Evolutionary conservation across 2,888 invertebrate genomes (phyloP), one percentile per base, ranked within the genome.

Genomic region (Mesorhabditis belari): DNA sequence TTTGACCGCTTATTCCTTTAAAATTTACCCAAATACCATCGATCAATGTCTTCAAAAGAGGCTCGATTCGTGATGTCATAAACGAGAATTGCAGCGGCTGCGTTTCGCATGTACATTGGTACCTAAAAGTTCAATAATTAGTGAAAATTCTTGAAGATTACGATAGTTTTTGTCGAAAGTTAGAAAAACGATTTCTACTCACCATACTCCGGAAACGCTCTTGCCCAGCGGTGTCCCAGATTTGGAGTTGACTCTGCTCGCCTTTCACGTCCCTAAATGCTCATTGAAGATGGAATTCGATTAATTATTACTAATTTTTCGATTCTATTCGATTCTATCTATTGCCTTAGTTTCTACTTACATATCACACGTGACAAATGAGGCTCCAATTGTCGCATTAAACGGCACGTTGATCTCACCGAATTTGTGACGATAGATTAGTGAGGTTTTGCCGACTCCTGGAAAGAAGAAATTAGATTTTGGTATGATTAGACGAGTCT

Each of bases 181-280:
- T 5, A 19, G 50, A 17, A 44, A 9, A 24, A 23, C 3, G 49
- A 21, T 27, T 19, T 19, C 12, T 26, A 49, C 56, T 12, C n/a
- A 74, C 75, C 76, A 76, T 76, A 61, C 76, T 75, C 27, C 73
- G 66, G 55, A 73, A 76, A 24, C 76, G 58, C 60, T 75, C 76
- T 57, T 75, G 76, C 4, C 75, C 75, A 51, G 76, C 75, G n/a
- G 76, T 76, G 58, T 75, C 76, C 76, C 76, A 76, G 4, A 75
- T 64, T 64, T 75, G 74, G 5, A 75, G 60, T 24, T 58, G 64
- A 55, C 65, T 55, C 35, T 59, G 54, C 3, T 64, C 69, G n/a
- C 60, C 62, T n/a, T 62, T 69, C 2, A 55, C 27, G 19, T 58
- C 60, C 35, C 70, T 70, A 57, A 63, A n/a, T n/a, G n/a, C n/a